Evolutionary conservation across 2,797 vertebrate species (phyloP).

Genomic region (Podarcis lilfordi): DNA sequence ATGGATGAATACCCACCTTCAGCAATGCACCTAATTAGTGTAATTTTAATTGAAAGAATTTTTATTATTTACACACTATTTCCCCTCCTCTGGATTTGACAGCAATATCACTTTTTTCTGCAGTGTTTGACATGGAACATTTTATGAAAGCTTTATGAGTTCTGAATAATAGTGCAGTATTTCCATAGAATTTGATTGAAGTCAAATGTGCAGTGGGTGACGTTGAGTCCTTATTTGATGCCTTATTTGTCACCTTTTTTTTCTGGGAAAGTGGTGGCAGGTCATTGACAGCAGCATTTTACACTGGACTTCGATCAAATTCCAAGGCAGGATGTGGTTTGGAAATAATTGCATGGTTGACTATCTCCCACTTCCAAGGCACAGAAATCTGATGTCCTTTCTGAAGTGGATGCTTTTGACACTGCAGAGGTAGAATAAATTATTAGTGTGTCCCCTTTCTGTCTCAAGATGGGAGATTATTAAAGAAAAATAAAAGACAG

Average conservation of each 20-base stretch:
- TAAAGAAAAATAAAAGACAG: background rate
- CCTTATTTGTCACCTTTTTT: constrained; percentile 31
- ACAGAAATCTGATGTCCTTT: background rate
- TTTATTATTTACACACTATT: background rate
- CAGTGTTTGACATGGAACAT: background rate
- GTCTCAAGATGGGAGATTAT: background rate
- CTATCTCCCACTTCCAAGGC: background rate
- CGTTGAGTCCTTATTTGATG: background rate
- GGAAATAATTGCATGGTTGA: background rate
- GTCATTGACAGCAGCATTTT: constrained; percentile 2
- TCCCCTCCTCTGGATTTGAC: background rate
- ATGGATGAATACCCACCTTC: background rate
- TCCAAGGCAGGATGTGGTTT: constrained; percentile 25
- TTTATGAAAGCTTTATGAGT: background rate
- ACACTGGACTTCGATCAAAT: background rate
- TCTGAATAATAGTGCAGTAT: constrained; percentile 27
- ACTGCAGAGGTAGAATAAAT: background rate
- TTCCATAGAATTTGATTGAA: background rate
- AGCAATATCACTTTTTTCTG: background rate
- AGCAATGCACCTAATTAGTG: background rate
- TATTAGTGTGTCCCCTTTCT: background rate
- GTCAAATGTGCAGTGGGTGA: background rate
- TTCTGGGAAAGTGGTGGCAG: constrained; percentile 22
- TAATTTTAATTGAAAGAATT: constrained; percentile 9
- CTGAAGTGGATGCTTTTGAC: background rate